phyloP scores from a whole-genome alignment of 2,797 vertebrate species.

The Menidia menidia region DNA sequence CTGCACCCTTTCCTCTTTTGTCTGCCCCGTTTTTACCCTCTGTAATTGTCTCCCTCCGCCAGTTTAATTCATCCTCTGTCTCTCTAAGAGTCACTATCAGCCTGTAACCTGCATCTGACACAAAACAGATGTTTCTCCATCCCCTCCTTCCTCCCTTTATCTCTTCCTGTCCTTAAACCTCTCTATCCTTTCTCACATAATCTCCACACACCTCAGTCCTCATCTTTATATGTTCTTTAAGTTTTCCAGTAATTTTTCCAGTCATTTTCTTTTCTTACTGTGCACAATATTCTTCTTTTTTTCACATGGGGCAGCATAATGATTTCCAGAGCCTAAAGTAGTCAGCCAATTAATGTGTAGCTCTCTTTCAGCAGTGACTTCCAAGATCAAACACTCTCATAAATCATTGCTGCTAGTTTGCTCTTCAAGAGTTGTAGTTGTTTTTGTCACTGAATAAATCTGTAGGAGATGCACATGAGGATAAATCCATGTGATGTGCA shows the following conservation, averaged over 20 bases:
- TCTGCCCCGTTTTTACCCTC: constrained; percentile 26
- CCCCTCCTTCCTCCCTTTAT: constrained; percentile 58
- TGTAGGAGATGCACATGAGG: constrained; percentile 15
- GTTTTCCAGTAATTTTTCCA: constrained; percentile 8
- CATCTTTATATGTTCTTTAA: constrained; percentile 16
- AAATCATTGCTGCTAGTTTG: constrained; percentile 37
- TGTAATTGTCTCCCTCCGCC: constrained; percentile 43
- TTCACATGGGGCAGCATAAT: constrained; percentile 30
- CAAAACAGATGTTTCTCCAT: constrained; percentile 76
- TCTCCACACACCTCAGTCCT: constrained; percentile 48
- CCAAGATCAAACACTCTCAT: constrained; percentile 35
- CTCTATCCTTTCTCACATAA: constrained; percentile 30
- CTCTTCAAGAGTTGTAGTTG: constrained; percentile 18
- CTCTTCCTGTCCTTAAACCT: constrained; percentile 59
- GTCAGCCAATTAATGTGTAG: constrained; percentile 34
- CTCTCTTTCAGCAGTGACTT: constrained; percentile 29
- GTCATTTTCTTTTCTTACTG: not conserved
- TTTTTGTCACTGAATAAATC: constrained; percentile 7
- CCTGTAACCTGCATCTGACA: constrained; percentile 71
- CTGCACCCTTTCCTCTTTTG: constrained; percentile 33
- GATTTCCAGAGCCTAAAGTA: constrained; percentile 42
- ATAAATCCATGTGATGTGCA: constrained; percentile 1
- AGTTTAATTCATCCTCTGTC: constrained; percentile 31
- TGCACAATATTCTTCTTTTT: not conserved
- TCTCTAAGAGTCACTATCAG: constrained; percentile 60